Evolutionary conservation across 2,113 vertebrate genomes (phyloP).

Genomic region (Pristiophorus japonicus): DNA sequence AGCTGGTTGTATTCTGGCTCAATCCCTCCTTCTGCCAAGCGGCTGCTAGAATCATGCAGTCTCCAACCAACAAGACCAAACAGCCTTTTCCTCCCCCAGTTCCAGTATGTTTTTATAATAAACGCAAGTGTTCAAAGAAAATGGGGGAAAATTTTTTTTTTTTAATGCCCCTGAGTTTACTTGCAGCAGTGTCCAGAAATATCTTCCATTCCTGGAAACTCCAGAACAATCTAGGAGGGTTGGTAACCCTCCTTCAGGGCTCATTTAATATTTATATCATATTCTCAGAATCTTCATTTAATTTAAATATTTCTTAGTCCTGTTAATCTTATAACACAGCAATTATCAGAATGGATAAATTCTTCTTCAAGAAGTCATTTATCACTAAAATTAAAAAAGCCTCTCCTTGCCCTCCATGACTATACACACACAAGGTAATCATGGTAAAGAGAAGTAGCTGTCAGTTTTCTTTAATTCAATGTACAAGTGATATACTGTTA

Average conservation of each 20-base stretch:
- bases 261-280: not conserved
- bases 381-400: not conserved
- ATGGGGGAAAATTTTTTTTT: no score
- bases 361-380: not conserved
- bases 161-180: not conserved
- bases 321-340: not conserved
- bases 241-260: not conserved
- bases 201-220: not conserved
- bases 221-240: not conserved
- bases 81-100: not conserved
- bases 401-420: not conserved
- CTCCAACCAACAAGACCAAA: not conserved
- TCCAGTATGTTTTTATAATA: not conserved
- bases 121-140: not conserved
- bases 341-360: not conserved
- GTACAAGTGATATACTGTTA: not conserved
- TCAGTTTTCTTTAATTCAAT: not conserved
- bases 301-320: not conserved
- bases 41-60: not conserved
- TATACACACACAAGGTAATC: not conserved
- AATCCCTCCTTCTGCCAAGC: not conserved
- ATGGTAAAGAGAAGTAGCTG: not conserved
- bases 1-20: no score
- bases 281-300: not conserved
- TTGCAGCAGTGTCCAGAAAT: not conserved